Conservation (phyloP, 2,888 invertebrate species). For the Eurois occulta region DNA sequence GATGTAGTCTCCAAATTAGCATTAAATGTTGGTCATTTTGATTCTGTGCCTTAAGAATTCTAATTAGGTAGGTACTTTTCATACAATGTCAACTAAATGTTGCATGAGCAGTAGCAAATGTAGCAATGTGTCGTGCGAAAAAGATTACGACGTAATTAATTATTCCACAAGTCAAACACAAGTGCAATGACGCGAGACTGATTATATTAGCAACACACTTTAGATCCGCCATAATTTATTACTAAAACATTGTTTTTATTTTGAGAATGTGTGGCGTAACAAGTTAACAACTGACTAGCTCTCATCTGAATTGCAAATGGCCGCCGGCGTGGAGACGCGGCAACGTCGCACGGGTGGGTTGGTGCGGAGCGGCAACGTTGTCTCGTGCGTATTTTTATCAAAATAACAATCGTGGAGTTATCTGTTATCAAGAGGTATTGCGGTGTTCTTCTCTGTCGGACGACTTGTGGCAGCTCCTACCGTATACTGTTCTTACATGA, state of each 20-base stretch:
- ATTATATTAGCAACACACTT: slow-evolving; percentile 73
- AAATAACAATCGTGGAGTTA: slow-evolving; percentile 75
- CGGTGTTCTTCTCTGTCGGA: slow-evolving; percentile 63
- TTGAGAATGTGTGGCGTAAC: slow-evolving; percentile 85
- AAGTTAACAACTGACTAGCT: slow-evolving; percentile 71
- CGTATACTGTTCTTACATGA: slow-evolving; percentile 27
- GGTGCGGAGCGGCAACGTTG: slow-evolving; percentile 80
- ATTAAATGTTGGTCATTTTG: slow-evolving; percentile 4
- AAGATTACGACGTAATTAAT: slow-evolving; percentile 54
- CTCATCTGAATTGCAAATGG: slow-evolving; percentile 87
- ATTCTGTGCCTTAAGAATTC: slow-evolving; percentile 4
- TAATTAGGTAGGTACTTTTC: slow-evolving; percentile 8
- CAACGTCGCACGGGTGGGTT: slow-evolving; percentile 78
- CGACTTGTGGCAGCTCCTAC: slow-evolving; percentile 35
- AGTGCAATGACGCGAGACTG: slow-evolving; percentile 71
- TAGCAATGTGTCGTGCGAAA: slow-evolving; percentile 24
- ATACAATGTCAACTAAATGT: slow-evolving; percentile 21
- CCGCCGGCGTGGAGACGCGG: slow-evolving; percentile 74
- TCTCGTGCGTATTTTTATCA: slow-evolving; percentile 86
- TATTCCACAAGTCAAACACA: slow-evolving; percentile 56
- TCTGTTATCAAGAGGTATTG: slow-evolving; percentile 78
- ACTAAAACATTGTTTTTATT: slow-evolving; percentile 85
- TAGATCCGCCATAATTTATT: slow-evolving; percentile 74
- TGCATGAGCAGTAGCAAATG: slow-evolving; percentile 17
- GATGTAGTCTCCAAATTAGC: not conserved